Evolutionary conservation across 2,797 vertebrate species (phyloP), one percentile per base, ranked within the genome.

Genomic region (Fundulus diaphanus): DNA sequence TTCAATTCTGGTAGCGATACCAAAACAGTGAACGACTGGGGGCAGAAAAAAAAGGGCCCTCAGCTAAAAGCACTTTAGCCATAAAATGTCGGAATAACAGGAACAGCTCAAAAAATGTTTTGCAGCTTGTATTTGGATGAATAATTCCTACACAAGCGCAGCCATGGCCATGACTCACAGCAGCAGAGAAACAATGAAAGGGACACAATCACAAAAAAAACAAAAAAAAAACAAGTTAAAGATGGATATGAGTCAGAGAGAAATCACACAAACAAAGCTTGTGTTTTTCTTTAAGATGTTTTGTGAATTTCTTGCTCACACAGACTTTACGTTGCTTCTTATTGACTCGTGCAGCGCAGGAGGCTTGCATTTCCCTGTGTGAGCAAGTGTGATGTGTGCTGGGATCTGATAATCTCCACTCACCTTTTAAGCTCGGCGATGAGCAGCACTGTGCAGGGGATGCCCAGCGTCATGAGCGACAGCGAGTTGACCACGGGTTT

Each of bases 401-500:
- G 24, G 12, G 37, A 27, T 66, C 24, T 15, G 40, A 7, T 66
- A 37, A 22, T 27, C 70, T 57, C 70, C 0, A 78, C 96, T 88
- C 66, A 99, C 98, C 98, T 98, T 90, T 96, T 98, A 1, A 99
- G 94, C 88, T 99, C 98, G 0, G 96, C 96, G 44, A 99, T 92
- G 33, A 99, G 97, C 76, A 99, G 93, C 0, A 74, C 96, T 0
- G 96, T 98, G 84, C 98, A 99, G n/a, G 98, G 98, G 89, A 99
- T 94, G 35, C 98, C 97, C 77, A 99, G 91, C 0, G 95, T 96
- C 98, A 99, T 99, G 57, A 99, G 92, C 0, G 98, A 98, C 92
- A 99, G 95, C 7, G 96, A 98, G 93, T 99, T 99, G 87, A 99
- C 96, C 22, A 97, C 96, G 0, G 98, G 98, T 77, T 99, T 99